Evolutionary conservation across 2,113 vertebrate genomes (phyloP), one percentile per base, ranked within the genome.

Genomic region (Sorex fumeus): DNA sequence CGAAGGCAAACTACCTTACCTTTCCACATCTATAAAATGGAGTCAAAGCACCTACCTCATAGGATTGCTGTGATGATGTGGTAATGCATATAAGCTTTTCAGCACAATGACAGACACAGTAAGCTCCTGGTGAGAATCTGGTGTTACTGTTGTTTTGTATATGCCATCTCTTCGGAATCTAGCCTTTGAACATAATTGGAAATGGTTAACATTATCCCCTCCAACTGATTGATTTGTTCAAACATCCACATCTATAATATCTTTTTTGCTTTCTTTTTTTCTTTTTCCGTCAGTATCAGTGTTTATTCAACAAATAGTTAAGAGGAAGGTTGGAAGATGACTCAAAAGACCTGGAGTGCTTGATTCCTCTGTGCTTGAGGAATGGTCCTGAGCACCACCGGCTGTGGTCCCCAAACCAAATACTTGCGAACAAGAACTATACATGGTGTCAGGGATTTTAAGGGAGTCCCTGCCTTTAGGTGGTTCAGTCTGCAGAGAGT

Each of bases 21-120:
- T 90, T 78, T 82, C n/a, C 30, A 60, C n/a, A 67, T 82, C 21
- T 71, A 40, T 86, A 53, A 85, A 90, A 78, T 70, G 36, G 13
- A 53, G n/a, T n/a, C n/a, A n/a, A n/a, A n/a, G n/a, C 64, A n/a
- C 27, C 71, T 88, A 71, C 34, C 7, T 89, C 27, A 16, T 87
- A 82, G 19, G 50, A 84, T 87, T 93, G 67, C 47, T 80, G 12
- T 84, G 75, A 74, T n/a, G 89, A 66, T 53, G 40, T 89, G 30
- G 53, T 77, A 60, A 64, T 74, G 10, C 19, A 8, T 36, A 74
- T 53, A 74, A 83, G 87, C 5, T 81, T 21, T 53, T 80, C 86
- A 28, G 71, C 40, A 8, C n/a, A 40, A 11, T 32, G 43, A 84
- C 66, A 92, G 43, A 12, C 30, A 75, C 11, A 34, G 30, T 53